Conservation (phyloP, 2,113 vertebrate genomes). For the Pelecanoides urinatrix region DNA sequence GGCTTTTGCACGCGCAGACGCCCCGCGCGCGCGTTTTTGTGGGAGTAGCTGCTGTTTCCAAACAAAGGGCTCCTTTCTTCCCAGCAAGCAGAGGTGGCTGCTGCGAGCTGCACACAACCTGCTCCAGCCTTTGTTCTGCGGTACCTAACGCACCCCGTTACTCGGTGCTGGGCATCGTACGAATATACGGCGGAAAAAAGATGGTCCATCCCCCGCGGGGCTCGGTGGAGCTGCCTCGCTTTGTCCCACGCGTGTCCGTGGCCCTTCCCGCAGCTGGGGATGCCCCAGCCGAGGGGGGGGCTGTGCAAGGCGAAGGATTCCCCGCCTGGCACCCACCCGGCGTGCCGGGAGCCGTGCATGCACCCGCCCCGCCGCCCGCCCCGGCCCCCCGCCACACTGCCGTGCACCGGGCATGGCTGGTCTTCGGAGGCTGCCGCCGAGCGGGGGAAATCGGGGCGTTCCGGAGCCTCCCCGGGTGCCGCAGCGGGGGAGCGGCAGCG, state of each 20-base stretch:
- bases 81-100: conserved; percentile 17
- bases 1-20: neutral
- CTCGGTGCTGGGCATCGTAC: neutral
- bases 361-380: accelerated
- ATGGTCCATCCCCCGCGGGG: accelerated
- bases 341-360: accelerated
- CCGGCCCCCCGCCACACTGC: accelerated
- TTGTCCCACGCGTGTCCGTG: accelerated
- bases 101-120: conserved; percentile 25
- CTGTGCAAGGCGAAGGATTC: neutral
- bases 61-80: conserved; percentile 50
- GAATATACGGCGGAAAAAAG: neutral
- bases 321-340: neutral
- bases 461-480: accelerated
- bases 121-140: conserved; percentile 2
- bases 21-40: neutral
- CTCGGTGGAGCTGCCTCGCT: neutral
- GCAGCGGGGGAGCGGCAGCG: accelerated
- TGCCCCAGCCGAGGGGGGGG: neutral
- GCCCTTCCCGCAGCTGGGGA: neutral
- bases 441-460: neutral
- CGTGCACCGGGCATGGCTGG: neutral
- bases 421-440: neutral
- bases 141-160: neutral
- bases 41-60: neutral